A percentile compares a stretch with the other conserved stretches of the same genome.
Conservation (phyloP, 2,888 invertebrate genomes). For the Heliconius erato region DNA sequence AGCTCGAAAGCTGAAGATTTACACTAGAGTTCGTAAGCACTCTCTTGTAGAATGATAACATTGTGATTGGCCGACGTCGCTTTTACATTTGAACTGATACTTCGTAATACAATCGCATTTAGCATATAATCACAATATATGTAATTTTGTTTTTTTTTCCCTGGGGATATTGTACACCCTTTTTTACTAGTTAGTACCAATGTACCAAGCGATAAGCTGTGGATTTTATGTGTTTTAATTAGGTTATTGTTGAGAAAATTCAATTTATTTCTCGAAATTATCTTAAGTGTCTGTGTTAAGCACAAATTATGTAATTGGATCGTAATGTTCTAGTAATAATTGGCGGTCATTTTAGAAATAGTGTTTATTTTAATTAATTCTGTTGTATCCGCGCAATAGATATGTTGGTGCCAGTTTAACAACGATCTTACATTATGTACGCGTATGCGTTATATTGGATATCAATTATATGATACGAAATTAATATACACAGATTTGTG, state of each 20-base stretch:
- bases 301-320: neutral
- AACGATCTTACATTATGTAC: neutral
- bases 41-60: neutral
- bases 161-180: conserved; percentile 1
- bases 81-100: conserved; percentile 24
- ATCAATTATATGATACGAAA: neutral
- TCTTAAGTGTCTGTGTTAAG: neutral
- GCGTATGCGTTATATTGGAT: neutral
- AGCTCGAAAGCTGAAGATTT: conserved; percentile 35
- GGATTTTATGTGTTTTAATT: neutral
- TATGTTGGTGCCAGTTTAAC: neutral
- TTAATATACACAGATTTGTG: neutral
- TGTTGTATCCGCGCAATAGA: neutral
- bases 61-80: conserved; percentile 31
- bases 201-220: conserved; percentile 15
- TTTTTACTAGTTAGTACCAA: conserved; percentile 5
- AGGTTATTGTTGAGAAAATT: neutral
- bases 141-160: neutral
- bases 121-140: conserved; percentile 25
- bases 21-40: conserved; percentile 54
- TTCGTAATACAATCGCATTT: conserved; percentile 18
- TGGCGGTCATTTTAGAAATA: neutral
- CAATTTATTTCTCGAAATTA: conserved; percentile 1
- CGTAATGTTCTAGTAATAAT: neutral
- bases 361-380: neutral